Base-by-base conservation (phyloP, 2,113 vertebrate species). In the Oreotragus oreotragus region DNA sequence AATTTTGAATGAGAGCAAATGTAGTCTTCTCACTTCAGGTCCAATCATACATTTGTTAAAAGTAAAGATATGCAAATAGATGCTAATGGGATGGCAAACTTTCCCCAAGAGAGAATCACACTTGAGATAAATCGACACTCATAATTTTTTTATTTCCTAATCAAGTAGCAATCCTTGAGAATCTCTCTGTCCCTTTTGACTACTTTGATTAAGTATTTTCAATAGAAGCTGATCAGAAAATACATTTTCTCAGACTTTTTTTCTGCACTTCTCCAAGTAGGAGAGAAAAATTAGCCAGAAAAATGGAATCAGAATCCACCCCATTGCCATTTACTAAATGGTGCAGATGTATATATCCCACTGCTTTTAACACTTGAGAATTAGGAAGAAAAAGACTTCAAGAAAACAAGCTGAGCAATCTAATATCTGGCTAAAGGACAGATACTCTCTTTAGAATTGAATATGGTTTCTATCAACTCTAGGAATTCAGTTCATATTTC, bases 271-370 rank as follows among this genome's bases (percentile, higher is more conserved):
- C 57, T 96, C 53, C 77, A 19, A 88, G 45, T 3, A 77, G 17
- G 27, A 96, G 17, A 88, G 47, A 87, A 96, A 97, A 94, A 73
- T 66, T 49, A 84, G 25, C 66, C 93, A 81, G 11, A 95, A 16
- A 90, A 90, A 77, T 81, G 10, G 89, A 94, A 13, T 92, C 80
- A 81, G 27, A 95, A 80, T 90, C 27, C 47, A 73, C 7, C 14
- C 39, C 53, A 23, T 14, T 3, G n/a, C 49, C n/a, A 39, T 27
- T 77, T 57, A n/a, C 57, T 81, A 25, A 94, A 43, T 9, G 16
- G 33, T 62, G 12, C 45, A 30, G 15, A 55, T 83, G 0, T 62
- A 17, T 14, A 3, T 6, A 43, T 30, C 49, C 49, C 51, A 60
- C 11, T 91, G 17, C 33, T 28, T 88, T 47, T 17, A 49, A 76